A percentile compares a stretch with the other conserved stretches of the same genome.
phyloP scores from a whole-genome alignment of 2,888 invertebrate species.

The Anarsia innoxiella region DNA sequence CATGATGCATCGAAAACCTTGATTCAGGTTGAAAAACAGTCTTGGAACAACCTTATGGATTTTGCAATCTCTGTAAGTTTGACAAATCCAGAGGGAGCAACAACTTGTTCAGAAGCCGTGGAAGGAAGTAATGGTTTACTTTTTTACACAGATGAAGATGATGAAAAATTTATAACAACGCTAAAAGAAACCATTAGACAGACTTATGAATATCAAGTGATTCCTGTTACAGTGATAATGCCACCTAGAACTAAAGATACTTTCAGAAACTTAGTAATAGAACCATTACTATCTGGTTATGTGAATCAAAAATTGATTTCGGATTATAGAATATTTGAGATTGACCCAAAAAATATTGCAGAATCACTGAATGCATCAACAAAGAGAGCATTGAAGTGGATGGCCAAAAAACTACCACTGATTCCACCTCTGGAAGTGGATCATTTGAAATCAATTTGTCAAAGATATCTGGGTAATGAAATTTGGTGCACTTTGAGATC shows the following conservation, averaged over 20 bases:
- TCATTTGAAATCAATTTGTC: conserved; percentile 70
- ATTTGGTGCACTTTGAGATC: conserved; percentile 75
- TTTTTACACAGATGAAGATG: conserved; percentile 49
- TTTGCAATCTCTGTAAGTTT: conserved; percentile 63
- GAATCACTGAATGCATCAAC: conserved; percentile 43
- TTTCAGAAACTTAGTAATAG: conserved; percentile 27
- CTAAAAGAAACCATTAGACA: conserved; percentile 45
- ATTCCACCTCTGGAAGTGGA: conserved; percentile 75
- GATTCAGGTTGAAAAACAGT: conserved; percentile 54
- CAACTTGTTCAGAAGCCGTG: conserved; percentile 41
- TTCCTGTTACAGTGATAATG: conserved; percentile 58
- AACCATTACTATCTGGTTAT: conserved; percentile 34
- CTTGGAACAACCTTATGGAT: conserved; percentile 66
- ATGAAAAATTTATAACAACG: conserved; percentile 31
- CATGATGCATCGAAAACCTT: conserved; percentile 46
- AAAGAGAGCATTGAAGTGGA: conserved; percentile 61
- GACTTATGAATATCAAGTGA: conserved; percentile 52
- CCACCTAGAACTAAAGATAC: conserved; percentile 31
- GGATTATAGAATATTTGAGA: conserved; percentile 45
- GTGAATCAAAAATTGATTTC: conserved; percentile 45
- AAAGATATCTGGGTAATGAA: conserved; percentile 75
- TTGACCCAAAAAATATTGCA: conserved; percentile 39
- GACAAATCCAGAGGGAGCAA: conserved; percentile 30
- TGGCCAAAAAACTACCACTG: conserved; percentile 64
- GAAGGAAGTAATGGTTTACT: conserved; percentile 60